Percentiles rank a stretch among this genome's conserved stretches.
Evolutionary conservation across 2,113 vertebrate genomes (phyloP).

Genomic region (Stegostoma tigrinum): DNA sequence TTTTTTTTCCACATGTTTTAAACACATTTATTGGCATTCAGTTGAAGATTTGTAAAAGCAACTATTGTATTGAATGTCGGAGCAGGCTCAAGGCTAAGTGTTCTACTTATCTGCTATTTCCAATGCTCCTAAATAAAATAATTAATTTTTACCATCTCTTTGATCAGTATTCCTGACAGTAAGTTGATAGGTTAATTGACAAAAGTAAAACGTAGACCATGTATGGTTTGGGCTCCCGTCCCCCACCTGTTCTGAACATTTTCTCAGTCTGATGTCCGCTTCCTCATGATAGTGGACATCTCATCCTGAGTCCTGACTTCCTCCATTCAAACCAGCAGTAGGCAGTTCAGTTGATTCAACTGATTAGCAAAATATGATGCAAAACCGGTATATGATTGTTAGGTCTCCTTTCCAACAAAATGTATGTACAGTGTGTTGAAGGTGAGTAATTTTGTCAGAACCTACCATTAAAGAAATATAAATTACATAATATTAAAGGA

Average conservation of each 20-base stretch:
- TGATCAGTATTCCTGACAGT: background rate
- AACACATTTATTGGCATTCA: background rate
- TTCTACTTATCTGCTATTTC: background rate
- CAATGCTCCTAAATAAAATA: background rate
- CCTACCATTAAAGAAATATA: background rate
- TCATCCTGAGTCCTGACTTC: background rate
- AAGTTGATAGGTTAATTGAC: background rate
- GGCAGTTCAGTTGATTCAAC: background rate
- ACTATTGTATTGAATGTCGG: background rate
- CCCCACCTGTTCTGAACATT: background rate
- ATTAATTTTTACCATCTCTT: background rate
- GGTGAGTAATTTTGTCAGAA: background rate
- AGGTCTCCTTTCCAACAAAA: background rate
- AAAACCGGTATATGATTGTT: background rate
- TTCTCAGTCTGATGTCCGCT: conserved; percentile 1
- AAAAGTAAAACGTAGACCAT: background rate
- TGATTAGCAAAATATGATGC: background rate
- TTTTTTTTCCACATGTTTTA: too few species aligned
- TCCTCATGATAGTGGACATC: background rate
- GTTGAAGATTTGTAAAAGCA: background rate
- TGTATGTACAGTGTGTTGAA: background rate
- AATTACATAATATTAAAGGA: background rate
- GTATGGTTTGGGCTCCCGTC: background rate
- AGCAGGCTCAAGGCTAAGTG: too few species aligned
- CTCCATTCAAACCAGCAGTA: background rate